Conservation (phyloP, 2,888 invertebrate species). For the Chloroclystis v-ata region DNA sequence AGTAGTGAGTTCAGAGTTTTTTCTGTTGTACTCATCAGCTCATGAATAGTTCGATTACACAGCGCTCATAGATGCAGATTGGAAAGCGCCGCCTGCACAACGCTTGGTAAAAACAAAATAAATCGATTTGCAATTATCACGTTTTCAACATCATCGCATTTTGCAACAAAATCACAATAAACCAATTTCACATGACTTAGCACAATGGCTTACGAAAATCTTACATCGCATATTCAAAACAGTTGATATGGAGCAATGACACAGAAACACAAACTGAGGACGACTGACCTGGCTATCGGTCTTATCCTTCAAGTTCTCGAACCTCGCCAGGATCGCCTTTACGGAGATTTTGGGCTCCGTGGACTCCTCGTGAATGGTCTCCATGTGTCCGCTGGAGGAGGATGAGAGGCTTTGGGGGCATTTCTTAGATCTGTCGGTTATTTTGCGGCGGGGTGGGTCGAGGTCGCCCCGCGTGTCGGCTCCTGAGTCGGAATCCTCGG, state of each 20-base stretch:
- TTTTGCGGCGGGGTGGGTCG: conserved; percentile 50
- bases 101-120: conserved; percentile 23
- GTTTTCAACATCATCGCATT: conserved; percentile 40
- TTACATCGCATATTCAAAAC: conserved; percentile 22
- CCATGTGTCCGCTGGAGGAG: conserved; percentile 84
- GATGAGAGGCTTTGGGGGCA: conserved; percentile 72
- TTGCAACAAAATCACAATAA: conserved; percentile 37
- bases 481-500: conserved; percentile 82
- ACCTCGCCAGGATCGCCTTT: conserved; percentile 88
- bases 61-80: conserved; percentile 42
- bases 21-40: conserved; percentile 15
- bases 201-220: conserved; percentile 31
- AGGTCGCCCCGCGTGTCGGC: conserved; percentile 79
- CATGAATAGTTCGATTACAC: conserved; percentile 45
- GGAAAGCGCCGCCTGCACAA: conserved; percentile 39
- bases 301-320: conserved; percentile 82
- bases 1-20: conserved; percentile 1
- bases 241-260: conserved; percentile 18
- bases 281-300: conserved; percentile 52
- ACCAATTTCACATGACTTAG: conserved; percentile 34
- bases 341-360: conserved; percentile 89
- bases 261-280: conserved; percentile 14
- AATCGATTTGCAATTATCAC: conserved; percentile 33
- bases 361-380: conserved; percentile 88
- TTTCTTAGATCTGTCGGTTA: conserved; percentile 54